phyloP scores from a whole-genome alignment of 92 coral and sea anemone genomes.

The Actinostola sp. region DNA sequence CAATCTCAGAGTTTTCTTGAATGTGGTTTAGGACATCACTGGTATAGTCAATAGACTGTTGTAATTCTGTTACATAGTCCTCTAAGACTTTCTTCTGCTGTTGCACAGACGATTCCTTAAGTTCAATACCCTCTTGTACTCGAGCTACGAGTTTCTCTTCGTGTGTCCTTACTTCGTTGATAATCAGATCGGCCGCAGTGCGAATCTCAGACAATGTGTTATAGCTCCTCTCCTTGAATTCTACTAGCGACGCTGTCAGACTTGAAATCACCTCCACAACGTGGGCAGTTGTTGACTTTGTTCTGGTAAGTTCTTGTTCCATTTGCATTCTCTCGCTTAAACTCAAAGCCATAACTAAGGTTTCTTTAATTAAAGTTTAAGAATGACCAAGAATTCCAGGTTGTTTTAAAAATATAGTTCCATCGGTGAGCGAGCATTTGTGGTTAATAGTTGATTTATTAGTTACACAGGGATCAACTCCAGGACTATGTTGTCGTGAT shows the following conservation, averaged over 20 bases:
- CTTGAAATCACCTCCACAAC: conserved; percentile 15
- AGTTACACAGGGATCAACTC: no score
- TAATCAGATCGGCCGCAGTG: conserved; percentile 28
- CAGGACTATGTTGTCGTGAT: no score
- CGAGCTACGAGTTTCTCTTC: conserved; percentile 19
- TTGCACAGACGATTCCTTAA: conserved; percentile 12
- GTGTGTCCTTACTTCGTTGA: conserved; percentile 20
- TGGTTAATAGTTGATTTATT: no score
- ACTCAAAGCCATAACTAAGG: conserved; percentile 17
- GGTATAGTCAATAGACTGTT: conserved; percentile 37
- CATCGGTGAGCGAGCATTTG: no score
- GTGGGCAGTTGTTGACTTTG: not conserved
- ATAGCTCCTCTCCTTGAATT: conserved; percentile 20
- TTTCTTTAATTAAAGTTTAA: no score
- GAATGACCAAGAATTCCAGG: no score
- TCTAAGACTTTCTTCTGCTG: conserved; percentile 21
- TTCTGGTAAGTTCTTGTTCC: conserved; percentile 12
- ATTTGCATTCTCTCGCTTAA: conserved; percentile 1
- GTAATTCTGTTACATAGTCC: conserved; percentile 18
- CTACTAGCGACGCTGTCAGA: not conserved
- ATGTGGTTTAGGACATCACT: conserved; percentile 17
- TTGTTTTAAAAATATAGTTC: no score
- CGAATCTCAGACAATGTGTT: conserved; percentile 29
- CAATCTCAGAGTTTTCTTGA: not conserved
- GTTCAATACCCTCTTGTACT: conserved; percentile 13